Conservation (phyloP, 2,888 invertebrate genomes). For the Acanthosepion pharaonis region DNA sequence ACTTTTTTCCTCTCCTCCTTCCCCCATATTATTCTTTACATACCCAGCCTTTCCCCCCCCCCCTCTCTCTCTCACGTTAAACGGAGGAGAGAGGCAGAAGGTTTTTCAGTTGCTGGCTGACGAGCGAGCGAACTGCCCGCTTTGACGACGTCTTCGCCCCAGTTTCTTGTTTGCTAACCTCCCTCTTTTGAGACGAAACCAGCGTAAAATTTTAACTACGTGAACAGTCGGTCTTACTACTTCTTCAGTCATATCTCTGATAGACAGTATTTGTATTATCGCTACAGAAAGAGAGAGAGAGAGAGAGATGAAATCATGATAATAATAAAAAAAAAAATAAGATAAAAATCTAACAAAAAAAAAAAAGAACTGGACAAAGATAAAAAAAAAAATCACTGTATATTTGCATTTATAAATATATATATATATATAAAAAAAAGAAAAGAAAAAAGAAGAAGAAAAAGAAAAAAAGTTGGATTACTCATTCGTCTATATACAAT, state of each 20-base stretch:
- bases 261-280: background rate
- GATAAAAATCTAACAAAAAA: background rate
- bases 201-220: background rate
- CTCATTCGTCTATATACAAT: rapidly evolving
- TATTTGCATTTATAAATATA: background rate
- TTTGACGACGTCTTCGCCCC: background rate
- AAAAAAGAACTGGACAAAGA: background rate
- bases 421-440: background rate
- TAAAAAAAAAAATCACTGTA: background rate
- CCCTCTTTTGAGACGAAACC: background rate
- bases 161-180: background rate
- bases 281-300: background rate
- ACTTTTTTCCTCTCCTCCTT: background rate
- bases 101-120: background rate
- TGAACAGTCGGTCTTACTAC: background rate
- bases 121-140: background rate
- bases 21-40: background rate
- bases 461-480: background rate
- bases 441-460: too few species aligned
- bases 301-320: background rate
- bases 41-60: background rate
- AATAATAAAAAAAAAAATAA: background rate
- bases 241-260: background rate
- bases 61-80: background rate
- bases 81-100: background rate